Base-by-base conservation (phyloP, 1,140 invertebrate species). In the Rhopalosiphum maidis region DNA sequence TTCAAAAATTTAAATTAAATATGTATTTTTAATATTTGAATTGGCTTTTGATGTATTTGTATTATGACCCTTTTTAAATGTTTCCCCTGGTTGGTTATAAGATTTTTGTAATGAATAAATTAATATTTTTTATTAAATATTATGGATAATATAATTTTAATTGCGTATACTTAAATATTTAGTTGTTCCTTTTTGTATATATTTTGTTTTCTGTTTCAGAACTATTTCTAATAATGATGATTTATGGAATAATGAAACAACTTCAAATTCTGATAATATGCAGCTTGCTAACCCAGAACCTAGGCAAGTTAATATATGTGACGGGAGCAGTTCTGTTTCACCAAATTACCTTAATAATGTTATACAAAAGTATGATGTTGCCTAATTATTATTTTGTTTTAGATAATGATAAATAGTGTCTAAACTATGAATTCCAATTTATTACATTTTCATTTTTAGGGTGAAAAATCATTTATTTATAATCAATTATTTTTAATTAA, bases 201-300 rank as follows among this genome's bases (percentile, higher is more conserved):
- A 46, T 46, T 48, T 48, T 48, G 41, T 86, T 30, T 48, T 41
- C 37, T 54, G 21, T 90, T 90, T 90, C 6, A 93, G 91, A 1
- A 54, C 22, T 22, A 93, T 86, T 54, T 85, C 15, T 55, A 85
- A 85, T 55, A 92, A 86, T 85, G 35, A 85, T 41, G 48, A 37
- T 1, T 2, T 86, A 43, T 86, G 46, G 22, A 93, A 86, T 43
- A 35, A 93, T 25, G 48, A 85, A 41, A 54, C 18, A 85, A 22
- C 15, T 85, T 41, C 43, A 1, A 93, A 86, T 85, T 55, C 18
- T 86, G 82, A 85, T 93, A 93, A 93, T 86, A 93, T 93, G 91
- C 91, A 93, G 82, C 82, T 93, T 22, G 91, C 82, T 60, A n/a
- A 93, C 86, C 48, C 91, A 86, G 91, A 93, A 86, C 82, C 91